Conservation (phyloP, 2,113 vertebrate species). For the Ondatra zibethicus region DNA sequence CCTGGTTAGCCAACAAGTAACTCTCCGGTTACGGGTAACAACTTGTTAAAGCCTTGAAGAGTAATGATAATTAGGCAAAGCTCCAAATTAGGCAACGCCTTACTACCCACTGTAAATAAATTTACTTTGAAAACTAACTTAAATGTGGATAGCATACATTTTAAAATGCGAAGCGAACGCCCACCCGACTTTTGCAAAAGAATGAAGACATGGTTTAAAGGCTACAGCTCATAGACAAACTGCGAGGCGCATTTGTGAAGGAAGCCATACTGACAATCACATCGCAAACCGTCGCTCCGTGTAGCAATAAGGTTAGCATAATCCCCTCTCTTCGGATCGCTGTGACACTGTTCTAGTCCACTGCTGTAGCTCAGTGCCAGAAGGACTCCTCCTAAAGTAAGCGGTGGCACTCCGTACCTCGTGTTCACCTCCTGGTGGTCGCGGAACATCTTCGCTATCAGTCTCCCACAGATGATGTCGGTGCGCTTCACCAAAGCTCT, state of each 20-base stretch:
- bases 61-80: neutral
- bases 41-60: neutral
- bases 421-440: conserved; percentile 89
- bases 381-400: neutral
- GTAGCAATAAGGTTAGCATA: neutral
- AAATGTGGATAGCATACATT: neutral
- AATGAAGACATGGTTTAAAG: neutral
- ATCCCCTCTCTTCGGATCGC: neutral
- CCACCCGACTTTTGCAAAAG: neutral
- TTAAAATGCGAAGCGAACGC: neutral
- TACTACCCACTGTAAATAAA: neutral
- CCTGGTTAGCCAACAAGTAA: neutral
- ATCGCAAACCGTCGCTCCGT: neutral
- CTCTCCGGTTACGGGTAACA: neutral
- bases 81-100: neutral
- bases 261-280: neutral
- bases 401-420: conserved; percentile 77
- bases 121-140: neutral
- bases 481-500: conserved; percentile 87
- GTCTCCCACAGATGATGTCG: conserved; percentile 86
- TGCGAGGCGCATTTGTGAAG: neutral
- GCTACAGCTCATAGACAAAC: neutral
- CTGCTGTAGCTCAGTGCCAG: neutral
- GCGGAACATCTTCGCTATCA: conserved; percentile 87
- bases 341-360: neutral